Evolutionary conservation across 1,140 invertebrate genomes (phyloP).

Genomic region (Halictus rubicundus): DNA sequence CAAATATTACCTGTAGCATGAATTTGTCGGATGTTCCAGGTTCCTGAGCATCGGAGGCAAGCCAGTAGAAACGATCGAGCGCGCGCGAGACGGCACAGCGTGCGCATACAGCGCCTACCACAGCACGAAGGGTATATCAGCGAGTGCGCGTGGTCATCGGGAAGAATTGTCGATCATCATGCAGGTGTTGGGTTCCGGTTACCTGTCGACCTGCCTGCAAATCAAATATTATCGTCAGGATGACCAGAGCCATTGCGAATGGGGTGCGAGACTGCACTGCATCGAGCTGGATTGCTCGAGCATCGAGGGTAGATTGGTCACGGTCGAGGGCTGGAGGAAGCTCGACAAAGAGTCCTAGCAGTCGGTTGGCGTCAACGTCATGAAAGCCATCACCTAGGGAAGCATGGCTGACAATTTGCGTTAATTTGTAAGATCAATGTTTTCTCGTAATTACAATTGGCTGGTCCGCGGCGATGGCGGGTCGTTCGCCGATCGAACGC

Average conservation of each 20-base stretch:
- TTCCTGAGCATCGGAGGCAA: conserved; percentile 77
- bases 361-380: conserved; percentile 35
- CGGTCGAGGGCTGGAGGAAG: conserved; percentile 79
- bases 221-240: conserved; percentile 82
- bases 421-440: neutral
- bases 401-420: neutral
- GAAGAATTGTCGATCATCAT: conserved; percentile 78
- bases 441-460: conserved; percentile 15
- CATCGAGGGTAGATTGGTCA: conserved; percentile 78
- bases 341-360: conserved; percentile 74
- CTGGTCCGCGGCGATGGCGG: neutral
- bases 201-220: conserved; percentile 80
- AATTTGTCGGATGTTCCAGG: conserved; percentile 63
- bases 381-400: conserved; percentile 33
- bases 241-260: conserved; percentile 81
- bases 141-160: conserved; percentile 76
- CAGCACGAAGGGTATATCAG: conserved; percentile 73
- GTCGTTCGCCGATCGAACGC: neutral
- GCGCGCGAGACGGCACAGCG: conserved; percentile 77
- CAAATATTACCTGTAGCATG: too few species aligned
- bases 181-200: conserved; percentile 78
- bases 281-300: conserved; percentile 82
- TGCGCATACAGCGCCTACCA: conserved; percentile 80
- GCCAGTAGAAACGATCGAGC: conserved; percentile 75
- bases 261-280: conserved; percentile 81